Percentiles rank a stretch among this genome's conserved stretches.
Evolutionary conservation across 2,888 invertebrate genomes (phyloP).

Genomic region (Atherix ibis): DNA sequence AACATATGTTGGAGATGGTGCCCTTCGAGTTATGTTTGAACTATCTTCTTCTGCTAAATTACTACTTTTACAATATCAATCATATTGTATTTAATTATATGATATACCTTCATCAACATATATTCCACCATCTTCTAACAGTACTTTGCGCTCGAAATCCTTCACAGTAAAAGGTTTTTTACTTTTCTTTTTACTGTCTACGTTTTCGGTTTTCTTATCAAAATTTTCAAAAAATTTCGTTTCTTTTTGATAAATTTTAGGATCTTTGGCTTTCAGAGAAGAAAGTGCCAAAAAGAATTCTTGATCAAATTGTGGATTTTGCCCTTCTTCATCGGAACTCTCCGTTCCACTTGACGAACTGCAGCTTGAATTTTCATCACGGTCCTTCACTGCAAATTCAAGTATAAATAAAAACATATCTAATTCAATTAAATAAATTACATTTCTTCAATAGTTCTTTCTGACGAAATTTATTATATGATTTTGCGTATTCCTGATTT

Average conservation of each 20-base stretch:
- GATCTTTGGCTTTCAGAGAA: conserved; percentile 74
- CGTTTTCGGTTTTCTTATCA: conserved; percentile 9
- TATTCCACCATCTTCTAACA: conserved; percentile 50
- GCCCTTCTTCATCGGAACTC: conserved; percentile 22
- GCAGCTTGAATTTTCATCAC: conserved; percentile 20
- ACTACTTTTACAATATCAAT: too few species aligned
- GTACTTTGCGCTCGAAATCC: conserved; percentile 63
- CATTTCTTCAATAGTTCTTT: conserved; percentile 75
- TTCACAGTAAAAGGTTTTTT: conserved; percentile 49
- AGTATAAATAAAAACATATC: too few species aligned
- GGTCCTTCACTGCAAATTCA: conserved; percentile 29
- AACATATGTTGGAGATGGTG: conserved; percentile 39
- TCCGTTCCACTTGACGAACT: conserved; percentile 23
- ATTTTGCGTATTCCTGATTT: conserved; percentile 67
- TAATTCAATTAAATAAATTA: conserved; percentile 32
- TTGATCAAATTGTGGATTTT: conserved; percentile 42
- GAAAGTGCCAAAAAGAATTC: conserved; percentile 78
- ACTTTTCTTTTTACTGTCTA: conserved; percentile 25
- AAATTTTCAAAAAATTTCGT: conserved; percentile 48
- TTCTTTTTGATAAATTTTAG: conserved; percentile 68
- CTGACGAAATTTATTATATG: conserved; percentile 67
- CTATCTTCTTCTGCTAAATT: too few species aligned
- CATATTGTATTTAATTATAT: conserved; percentile 1
- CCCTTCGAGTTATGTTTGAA: too few species aligned
- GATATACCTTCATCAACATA: conserved; percentile 32